Conservation (phyloP, 1,140 invertebrate species). For the Orius laevigatus region DNA sequence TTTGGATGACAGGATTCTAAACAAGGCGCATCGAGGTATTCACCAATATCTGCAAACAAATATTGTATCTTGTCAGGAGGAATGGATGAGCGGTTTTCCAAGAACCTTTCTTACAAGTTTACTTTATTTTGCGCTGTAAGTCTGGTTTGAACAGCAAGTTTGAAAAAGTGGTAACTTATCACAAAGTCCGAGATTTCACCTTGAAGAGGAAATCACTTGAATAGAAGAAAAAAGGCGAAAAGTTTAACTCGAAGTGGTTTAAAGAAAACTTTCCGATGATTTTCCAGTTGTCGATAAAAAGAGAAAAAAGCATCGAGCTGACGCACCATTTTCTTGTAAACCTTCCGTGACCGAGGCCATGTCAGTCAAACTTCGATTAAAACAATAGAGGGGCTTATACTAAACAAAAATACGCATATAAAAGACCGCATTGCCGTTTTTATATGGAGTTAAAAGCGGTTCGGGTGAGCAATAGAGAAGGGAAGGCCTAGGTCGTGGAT, state of each 20-base stretch:
- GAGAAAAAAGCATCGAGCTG: no score
- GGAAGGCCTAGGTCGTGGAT: no score
- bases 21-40: conserved; percentile 59
- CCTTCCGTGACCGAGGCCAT: no score
- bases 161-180: not conserved
- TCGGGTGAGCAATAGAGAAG: no score
- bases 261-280: not conserved
- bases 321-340: no score
- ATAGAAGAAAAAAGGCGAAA: not conserved
- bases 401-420: no score
- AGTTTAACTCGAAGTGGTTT: not conserved
- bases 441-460: no score
- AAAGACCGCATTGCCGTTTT: no score
- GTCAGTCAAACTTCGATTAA: no score
- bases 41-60: conserved; percentile 40
- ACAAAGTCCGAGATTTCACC: not conserved
- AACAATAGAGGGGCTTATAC: no score
- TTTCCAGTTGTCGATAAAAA: no score
- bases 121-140: not conserved
- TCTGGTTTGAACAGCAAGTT: not conserved
- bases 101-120: not conserved
- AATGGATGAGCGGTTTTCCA: not conserved
- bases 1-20: conserved; percentile 49
- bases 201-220: not conserved
- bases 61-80: conserved; percentile 11